phyloP scores from a whole-genome alignment of 2,888 invertebrate genomes.

The Argynnis bischoffii region DNA sequence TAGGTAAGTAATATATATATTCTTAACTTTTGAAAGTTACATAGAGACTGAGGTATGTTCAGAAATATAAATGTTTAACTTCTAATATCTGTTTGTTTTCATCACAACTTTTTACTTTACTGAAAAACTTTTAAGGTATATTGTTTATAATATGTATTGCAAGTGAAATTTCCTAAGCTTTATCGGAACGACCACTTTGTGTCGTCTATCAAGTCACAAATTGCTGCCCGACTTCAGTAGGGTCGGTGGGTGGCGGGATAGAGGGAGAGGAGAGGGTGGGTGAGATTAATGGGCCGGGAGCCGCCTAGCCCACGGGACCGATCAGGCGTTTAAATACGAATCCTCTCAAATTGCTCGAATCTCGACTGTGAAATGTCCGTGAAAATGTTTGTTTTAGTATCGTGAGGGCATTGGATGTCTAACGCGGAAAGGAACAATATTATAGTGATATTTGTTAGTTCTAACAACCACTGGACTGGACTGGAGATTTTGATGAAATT shows the following conservation, averaged over 20 bases:
- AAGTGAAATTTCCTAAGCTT: constrained; percentile 14
- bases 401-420: constrained; percentile 2
- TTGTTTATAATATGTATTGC: not conserved
- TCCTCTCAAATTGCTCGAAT: constrained; percentile 66
- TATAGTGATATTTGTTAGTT: too few species aligned
- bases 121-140: not conserved
- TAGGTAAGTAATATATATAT: not conserved
- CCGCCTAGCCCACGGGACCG: constrained; percentile 63
- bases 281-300: constrained; percentile 65
- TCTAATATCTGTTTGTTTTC: too few species aligned
- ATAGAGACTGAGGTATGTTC: too few species aligned
- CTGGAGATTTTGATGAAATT: too few species aligned
- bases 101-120: too few species aligned
- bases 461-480: too few species aligned
- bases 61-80: too few species aligned
- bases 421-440: too few species aligned
- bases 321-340: constrained; percentile 61
- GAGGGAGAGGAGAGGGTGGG: constrained; percentile 47
- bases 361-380: constrained; percentile 50
- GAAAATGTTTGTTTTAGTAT: constrained; percentile 51
- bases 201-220: constrained; percentile 49
- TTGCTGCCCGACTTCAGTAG: constrained; percentile 28
- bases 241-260: constrained; percentile 24
- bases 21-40: too few species aligned
- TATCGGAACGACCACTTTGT: constrained; percentile 43